phyloP scores from a whole-genome alignment of 2,113 vertebrate species.

The Struthidea cinerea region DNA sequence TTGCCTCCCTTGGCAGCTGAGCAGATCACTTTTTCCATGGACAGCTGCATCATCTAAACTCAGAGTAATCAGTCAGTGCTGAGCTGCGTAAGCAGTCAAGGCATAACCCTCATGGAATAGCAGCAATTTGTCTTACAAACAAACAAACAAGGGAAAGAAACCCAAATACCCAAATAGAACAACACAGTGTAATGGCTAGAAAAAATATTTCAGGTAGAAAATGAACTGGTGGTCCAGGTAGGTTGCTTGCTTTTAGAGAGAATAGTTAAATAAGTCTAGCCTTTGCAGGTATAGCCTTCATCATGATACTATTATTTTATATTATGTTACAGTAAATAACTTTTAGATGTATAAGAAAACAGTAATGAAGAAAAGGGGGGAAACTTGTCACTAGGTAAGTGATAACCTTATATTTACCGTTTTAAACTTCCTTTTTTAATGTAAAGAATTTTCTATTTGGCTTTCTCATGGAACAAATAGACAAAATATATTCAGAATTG shows the following conservation, averaged over 20 bases:
- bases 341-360: background rate
- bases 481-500: background rate
- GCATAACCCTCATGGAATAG: background rate
- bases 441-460: background rate
- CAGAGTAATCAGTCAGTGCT: background rate
- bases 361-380: background rate
- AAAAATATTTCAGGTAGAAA: background rate
- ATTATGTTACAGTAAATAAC: background rate
- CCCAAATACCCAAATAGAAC: background rate
- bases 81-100: rapidly evolving
- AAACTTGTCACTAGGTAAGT: background rate
- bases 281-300: background rate
- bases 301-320: background rate
- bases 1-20: background rate
- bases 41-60: background rate
- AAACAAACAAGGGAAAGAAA: background rate
- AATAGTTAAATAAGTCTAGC: background rate
- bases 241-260: background rate
- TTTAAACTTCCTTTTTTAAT: background rate
- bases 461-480: background rate
- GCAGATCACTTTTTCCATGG: background rate
- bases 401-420: background rate
- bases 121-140: background rate
- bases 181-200: background rate
- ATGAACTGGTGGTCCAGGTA: background rate